Conservation (phyloP, 2,797 vertebrate species). For the Argentina silus region DNA sequence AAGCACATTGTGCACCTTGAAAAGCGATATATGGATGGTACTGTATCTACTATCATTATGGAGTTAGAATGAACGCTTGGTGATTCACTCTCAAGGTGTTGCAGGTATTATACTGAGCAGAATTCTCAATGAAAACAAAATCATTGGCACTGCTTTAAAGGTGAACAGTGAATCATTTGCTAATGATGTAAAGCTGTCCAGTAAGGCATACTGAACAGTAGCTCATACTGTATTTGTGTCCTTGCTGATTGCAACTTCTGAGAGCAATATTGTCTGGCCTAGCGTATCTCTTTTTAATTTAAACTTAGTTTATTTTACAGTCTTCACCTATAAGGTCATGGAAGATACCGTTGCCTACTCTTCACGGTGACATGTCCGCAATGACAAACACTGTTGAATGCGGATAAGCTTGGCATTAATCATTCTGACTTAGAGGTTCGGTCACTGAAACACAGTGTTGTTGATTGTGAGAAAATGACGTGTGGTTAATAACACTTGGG, state of each 20-base stretch:
- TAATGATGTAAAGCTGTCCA: not conserved
- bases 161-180: not conserved
- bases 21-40: no score
- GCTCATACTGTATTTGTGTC: not conserved
- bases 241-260: not conserved
- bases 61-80: not conserved
- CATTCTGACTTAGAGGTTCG: not conserved
- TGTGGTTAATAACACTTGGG: not conserved
- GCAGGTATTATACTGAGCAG: not conserved
- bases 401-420: not conserved
- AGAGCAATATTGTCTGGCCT: not conserved
- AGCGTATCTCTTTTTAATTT: not conserved
- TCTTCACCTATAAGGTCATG: not conserved
- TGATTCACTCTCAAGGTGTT: not conserved
- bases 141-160: not conserved
- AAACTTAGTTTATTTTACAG: not conserved
- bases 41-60: no score
- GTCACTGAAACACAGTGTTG: not conserved
- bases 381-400: not conserved
- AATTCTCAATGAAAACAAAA: not conserved
- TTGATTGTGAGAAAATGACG: not conserved
- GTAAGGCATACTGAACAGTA: not conserved
- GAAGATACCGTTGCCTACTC: not conserved
- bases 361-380: not conserved
- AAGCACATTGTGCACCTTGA: no score